Conservation (phyloP, 2,113 vertebrate genomes). For the Poeciliopsis retropinna region DNA sequence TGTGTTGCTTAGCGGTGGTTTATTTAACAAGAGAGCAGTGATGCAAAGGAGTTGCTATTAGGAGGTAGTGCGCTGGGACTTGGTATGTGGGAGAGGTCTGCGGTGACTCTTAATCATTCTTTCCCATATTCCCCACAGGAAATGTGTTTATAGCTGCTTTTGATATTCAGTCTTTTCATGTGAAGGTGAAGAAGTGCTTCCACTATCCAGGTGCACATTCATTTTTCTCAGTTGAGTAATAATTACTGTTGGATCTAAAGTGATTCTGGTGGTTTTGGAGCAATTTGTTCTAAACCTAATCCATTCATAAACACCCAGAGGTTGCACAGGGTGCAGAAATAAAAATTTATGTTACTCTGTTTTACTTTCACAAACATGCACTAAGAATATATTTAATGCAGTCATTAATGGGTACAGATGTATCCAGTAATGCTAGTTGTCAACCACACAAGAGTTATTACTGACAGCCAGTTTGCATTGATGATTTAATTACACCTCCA, state of each 20-base stretch:
- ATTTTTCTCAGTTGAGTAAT: neutral
- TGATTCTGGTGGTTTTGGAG: neutral
- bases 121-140: constrained; percentile 22
- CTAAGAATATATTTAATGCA: neutral
- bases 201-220: constrained; percentile 4
- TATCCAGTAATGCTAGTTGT: neutral
- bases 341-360: constrained; percentile 7
- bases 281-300: neutral
- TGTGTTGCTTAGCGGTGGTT: constrained; percentile 36
- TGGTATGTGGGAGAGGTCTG: constrained; percentile 14
- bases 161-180: constrained; percentile 14
- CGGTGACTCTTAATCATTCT: constrained; percentile 28
- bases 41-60: constrained; percentile 21
- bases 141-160: neutral
- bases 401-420: neutral
- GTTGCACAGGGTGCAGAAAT: neutral
- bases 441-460: too few species aligned
- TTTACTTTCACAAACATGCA: constrained; percentile 22
- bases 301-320: constrained; percentile 4
- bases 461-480: too few species aligned
- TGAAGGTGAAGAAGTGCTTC: constrained; percentile 4
- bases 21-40: constrained; percentile 20
- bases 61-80: neutral
- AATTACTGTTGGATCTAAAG: neutral
- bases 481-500: too few species aligned